Conservation (phyloP, 2,797 vertebrate species). For the Hozukius guyotensis region DNA sequence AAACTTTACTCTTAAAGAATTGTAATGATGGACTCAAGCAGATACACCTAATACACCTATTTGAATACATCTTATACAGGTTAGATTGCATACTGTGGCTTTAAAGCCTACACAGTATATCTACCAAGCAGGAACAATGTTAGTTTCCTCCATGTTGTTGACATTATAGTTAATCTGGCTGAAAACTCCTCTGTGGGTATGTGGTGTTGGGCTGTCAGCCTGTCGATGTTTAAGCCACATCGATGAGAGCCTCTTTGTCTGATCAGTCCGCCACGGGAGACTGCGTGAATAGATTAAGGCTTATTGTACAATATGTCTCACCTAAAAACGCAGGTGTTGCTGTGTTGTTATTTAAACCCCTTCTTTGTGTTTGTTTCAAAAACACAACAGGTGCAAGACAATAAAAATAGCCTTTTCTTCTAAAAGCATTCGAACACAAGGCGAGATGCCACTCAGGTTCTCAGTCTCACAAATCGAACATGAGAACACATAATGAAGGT, state of each 20-base stretch:
- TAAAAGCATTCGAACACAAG: neutral
- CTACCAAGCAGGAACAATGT: neutral
- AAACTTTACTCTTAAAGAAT: neutral
- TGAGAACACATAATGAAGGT: conserved; percentile 56
- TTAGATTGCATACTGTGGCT: neutral
- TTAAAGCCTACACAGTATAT: neutral
- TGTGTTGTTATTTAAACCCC: neutral
- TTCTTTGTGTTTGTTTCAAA: neutral
- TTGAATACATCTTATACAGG: neutral
- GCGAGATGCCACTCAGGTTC: conserved; percentile 23
- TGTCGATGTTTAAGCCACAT: conserved; percentile 16
- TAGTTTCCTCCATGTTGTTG: neutral
- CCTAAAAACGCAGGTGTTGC: neutral
- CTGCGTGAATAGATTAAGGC: neutral
- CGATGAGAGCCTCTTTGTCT: conserved; percentile 10
- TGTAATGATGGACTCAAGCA: neutral
- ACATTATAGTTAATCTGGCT: neutral
- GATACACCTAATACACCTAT: neutral
- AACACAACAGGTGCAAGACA: neutral
- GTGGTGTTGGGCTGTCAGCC: neutral
- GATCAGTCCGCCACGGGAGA: conserved; percentile 13
- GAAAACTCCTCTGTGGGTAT: conserved; percentile 6
- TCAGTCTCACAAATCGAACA: conserved; percentile 50
- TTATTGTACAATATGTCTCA: neutral
- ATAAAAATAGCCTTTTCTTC: neutral